These are phyloP conservation scores for Lophochroa leadbeateri DNA, from an alignment of 2,113 vertebrate species.

Conservation along the genomic window DNA sequence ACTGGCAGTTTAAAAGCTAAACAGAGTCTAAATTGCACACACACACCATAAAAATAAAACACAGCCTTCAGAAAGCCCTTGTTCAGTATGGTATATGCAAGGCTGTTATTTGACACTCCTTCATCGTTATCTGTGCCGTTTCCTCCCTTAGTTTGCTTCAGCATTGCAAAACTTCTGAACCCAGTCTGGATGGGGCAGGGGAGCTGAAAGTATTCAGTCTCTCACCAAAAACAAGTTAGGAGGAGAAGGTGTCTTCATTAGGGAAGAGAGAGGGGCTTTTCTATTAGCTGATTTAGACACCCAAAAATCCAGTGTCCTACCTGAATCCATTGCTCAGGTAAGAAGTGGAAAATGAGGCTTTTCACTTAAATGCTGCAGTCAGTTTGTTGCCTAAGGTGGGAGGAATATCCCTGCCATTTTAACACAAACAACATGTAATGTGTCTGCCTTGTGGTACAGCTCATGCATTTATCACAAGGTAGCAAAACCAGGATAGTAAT, in stretches of 20 bases:
- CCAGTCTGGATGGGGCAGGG: not conserved
- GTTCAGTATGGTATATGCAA: fast-evolving
- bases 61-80: not conserved
- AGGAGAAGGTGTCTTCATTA: not conserved
- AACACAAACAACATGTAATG: not conserved
- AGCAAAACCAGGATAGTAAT: not conserved
- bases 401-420: not conserved
- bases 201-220: not conserved
- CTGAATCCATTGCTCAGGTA: not conserved
- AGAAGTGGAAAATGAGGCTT: not conserved
- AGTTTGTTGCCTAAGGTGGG: not conserved
- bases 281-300: not conserved
- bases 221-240: not conserved
- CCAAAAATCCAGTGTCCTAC: not conserved
- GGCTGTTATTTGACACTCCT: not conserved
- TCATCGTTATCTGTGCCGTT: not conserved
- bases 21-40: not conserved
- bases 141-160: not conserved
- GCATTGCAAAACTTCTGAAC: not conserved
- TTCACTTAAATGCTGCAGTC: not conserved
- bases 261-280: not conserved
- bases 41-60: not conserved
- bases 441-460: not conserved
- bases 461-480: not conserved
- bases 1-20: conserved; percentile 2